Base-by-base conservation (phyloP, 1,140 invertebrate genomes). In the Eubasilissa regina region DNA sequence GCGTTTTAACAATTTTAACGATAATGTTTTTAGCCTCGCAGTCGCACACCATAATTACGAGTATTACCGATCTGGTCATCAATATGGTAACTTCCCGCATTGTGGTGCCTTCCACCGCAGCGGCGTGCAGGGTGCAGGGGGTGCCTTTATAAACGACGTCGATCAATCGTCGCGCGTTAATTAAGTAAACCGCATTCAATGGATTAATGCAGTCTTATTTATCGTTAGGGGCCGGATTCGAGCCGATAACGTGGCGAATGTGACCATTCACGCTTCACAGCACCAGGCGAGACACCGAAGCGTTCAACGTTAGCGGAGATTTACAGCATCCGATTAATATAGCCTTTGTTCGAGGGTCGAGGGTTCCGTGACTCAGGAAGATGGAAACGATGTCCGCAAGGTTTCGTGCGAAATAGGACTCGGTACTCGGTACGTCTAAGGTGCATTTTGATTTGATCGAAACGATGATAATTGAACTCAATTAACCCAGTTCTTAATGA, bases 121-220 rank as follows among this genome's bases (percentile, higher is more conserved):
- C 60, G 0, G 9, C 11, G 12, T 21, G 25, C 25, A 51, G 48
- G 48, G 1, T 12, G 35, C 6, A n/a, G n/a, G n/a, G n/a, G 13
- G 58, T 12, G 35, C 6, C 13, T n/a, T 43, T 1, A 21, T 43
- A 43, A 58, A 43, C 60, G 45, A 70, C 45, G 45, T 45, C 45
- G 7, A 70, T 70, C 44, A 70, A 70, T 70, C n/a, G 15, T 44
- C 66, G 17, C 17, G 66, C 43, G 15, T 70, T 70, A 70, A 70
- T 70, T 70, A 70, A 70, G 66, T 70, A 48, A 70, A 70, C 60
- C n/a, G 45, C 66, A 70, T 47, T 17, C 13, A 70, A 70, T 47
- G 21, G 43, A 70, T 70, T 48, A 48, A 70, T 70, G 60, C 43
- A 8, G n/a, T 62, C 60, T 35, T 64, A 64, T 64, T 64, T 64